Base-by-base conservation (phyloP, 1,140 invertebrate genomes). In the Mycetomoellerius zeteki region DNA sequence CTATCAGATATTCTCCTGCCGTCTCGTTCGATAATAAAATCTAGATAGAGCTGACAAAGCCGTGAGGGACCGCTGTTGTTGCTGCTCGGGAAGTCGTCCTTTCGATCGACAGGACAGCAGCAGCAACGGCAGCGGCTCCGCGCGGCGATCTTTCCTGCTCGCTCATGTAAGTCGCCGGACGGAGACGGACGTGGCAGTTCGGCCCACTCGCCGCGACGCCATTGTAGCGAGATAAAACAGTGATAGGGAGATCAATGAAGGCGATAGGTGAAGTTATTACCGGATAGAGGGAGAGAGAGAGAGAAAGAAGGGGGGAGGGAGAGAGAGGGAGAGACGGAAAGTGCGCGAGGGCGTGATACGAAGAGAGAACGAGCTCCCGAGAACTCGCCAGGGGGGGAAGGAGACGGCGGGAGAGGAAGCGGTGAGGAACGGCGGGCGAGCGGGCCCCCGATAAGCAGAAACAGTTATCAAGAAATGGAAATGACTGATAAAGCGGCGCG, bases 401-500 rank as follows among this genome's bases (percentile, higher is more conserved):
- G 24, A 7, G 73, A 30, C 21, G 58, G 54, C 6, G 52, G 47
- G 43, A n/a, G 73, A 64, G 65, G 67, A 60, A 62, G 21, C 52
- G 77, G 50, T n/a, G 60, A 69, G 76, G 21, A 58, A 69, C 60
- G 67, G 24, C 64, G 69, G 47, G 67, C 76, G 67, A 81, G 64
- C 50, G 81, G 71, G 56, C 91, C 72, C 86, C 89, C 92, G 94
- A 95, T 95, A 95, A 95, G 94, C 94, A 94, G 92, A 94, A 95
- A 95, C 93, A 93, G 94, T 95, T 95, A 95, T 95, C 94, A 94
- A 95, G 94, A 95, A 95, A 95, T 95, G 94, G 94, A 95, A 95
- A 95, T 95, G 94, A 94, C 94, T 95, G 95, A 95, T 95, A 95
- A 95, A 94, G 71, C 87, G 80, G n/a, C 69, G 62, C 82, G 64